These are phyloP conservation scores for Hypocryptadius cinnamomeus DNA, from an alignment of 2,113 vertebrate species.

Conservation along the genomic window DNA sequence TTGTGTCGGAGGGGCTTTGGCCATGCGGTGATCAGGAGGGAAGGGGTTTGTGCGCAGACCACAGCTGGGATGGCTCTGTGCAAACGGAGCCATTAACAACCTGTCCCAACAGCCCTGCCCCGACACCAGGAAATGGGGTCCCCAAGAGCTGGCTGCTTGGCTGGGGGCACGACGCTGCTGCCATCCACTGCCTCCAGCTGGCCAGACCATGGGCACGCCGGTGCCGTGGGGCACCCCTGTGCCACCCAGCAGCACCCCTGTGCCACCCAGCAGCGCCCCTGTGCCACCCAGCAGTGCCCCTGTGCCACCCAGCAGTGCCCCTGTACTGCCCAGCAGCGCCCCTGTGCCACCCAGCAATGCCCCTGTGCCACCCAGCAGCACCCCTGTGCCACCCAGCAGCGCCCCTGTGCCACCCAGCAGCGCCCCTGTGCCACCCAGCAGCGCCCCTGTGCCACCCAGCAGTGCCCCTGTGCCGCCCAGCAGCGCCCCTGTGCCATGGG, in stretches of 20 bases:
- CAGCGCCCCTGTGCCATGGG: background rate
- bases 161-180: fast-evolving
- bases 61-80: constrained; percentile 7
- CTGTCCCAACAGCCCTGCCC: background rate
- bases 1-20: background rate
- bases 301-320: background rate
- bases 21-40: background rate
- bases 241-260: background rate
- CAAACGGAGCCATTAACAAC: background rate
- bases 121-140: fast-evolving
- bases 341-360: background rate
- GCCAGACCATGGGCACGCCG: fast-evolving
- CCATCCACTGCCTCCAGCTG: fast-evolving
- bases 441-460: background rate
- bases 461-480: background rate
- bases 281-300: background rate
- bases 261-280: background rate
- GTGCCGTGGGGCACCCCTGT: background rate
- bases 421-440: no score
- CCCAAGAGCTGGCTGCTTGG: fast-evolving
- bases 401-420: no score
- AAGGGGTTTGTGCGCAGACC: background rate
- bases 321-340: background rate
- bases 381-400: no score
- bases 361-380: no score